Evolutionary conservation across 2,888 invertebrate genomes (phyloP), one percentile per base, ranked within the genome.

Genomic region (Athetis lepigone): DNA sequence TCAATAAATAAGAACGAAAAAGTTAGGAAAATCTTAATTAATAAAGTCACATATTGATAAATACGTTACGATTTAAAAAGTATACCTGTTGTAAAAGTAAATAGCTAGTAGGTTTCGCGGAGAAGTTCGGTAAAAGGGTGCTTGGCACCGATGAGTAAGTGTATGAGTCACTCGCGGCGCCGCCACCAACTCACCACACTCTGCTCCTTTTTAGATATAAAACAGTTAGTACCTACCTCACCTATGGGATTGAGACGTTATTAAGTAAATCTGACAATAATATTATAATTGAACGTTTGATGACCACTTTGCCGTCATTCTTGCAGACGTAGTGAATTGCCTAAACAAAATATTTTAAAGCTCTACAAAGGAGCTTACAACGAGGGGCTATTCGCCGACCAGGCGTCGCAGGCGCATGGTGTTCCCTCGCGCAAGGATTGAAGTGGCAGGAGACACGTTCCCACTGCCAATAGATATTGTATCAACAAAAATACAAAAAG

Each of bases 141-240:
- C 16, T 1, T 11, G 60, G 16, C 13, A 25, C 6, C 63, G 60
- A 61, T 61, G 63, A 62, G 63, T 61, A 29, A 61, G 39, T 18
- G 36, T 9, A 18, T 60, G 60, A 60, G 8, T 60, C 60, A 60
- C 33, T 3, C 16, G 42, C 6, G 23, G 21, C 43, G 6, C 4
- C 42, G 9, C 25, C 4, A 21, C 8, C 36, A 33, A 27, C 13
- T 37, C 25, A 37, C 8, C 36, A 40, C 27, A 33, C 33, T 5
- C 0, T 33, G 33, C 33, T 33, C 13, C 13, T 33, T 33, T 11
- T 33, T 11, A 13, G 13, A 33, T 13, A 33, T 18, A 23, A n/a
- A 18, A 9, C 19, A 19, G 13, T 4, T 13, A 33, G 33, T 13
- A 4, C 33, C 33, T 33, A 33, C 33, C 33, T 3, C 11, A 13